Conservation (phyloP, 2,797 vertebrate species). For the Trachurus trachurus region DNA sequence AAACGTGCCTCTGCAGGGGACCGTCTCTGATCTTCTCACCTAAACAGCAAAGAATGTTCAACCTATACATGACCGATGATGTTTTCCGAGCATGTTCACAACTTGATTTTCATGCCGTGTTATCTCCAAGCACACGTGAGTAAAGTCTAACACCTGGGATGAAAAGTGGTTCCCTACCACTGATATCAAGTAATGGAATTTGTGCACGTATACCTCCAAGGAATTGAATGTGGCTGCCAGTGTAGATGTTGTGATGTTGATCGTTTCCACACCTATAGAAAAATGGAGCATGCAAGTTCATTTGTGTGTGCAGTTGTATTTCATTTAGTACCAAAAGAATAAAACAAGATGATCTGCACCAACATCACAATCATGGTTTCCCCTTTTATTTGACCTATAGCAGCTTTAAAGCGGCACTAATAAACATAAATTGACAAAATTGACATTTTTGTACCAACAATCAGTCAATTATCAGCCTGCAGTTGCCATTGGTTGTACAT, state of each 20-base stretch:
- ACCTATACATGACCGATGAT: conserved; percentile 34
- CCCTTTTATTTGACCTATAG: no score
- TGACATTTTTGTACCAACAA: background rate
- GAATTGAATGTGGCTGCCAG: background rate
- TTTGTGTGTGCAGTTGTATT: background rate
- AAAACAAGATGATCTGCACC: background rate
- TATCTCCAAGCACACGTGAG: conserved; percentile 24
- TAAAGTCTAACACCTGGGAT: conserved; percentile 13
- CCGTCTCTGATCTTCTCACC: conserved; percentile 45
- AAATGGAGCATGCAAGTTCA: background rate
- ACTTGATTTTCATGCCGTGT: conserved; percentile 39
- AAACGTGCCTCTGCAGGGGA: conserved; percentile 18
- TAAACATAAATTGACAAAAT: no score
- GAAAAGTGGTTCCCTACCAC: background rate
- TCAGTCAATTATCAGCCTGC: no score
- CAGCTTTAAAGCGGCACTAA: background rate
- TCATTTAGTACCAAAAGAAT: background rate
- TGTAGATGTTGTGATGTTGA: background rate
- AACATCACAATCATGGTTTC: background rate
- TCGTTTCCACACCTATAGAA: background rate
- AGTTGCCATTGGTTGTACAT: no score
- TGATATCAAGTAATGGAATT: background rate
- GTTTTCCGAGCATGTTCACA: conserved; percentile 42
- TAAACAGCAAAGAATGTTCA: conserved; percentile 54
- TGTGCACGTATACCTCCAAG: no score